A percentile compares a stretch with the other conserved stretches of the same genome.
These are phyloP conservation scores for Coendou prehensilis DNA, from an alignment of 2,797 vertebrate species.

Conservation along the genomic window DNA sequence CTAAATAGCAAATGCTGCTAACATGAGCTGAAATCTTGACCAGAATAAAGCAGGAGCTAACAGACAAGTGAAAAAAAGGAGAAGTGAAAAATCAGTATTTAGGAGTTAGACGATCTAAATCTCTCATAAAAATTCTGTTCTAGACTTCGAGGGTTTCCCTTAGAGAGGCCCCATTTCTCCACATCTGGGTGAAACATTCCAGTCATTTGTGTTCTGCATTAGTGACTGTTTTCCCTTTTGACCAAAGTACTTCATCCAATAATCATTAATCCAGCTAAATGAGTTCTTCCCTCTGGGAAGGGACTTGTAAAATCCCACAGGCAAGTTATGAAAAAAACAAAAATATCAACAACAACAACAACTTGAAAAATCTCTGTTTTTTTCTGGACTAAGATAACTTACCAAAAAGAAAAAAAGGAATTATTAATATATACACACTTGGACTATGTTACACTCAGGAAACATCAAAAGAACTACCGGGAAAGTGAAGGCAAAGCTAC, in stretches of 20 bases:
- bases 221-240: not conserved
- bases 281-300: not conserved
- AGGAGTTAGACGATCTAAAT: not conserved
- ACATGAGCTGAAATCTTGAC: not conserved
- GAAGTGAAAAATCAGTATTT: not conserved
- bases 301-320: not conserved
- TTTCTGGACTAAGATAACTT: not conserved
- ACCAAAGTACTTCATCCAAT: not conserved
- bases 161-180: fast-evolving
- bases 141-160: not conserved
- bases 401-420: not conserved
- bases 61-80: not conserved
- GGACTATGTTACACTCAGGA: not conserved
- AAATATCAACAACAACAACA: not conserved
- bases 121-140: not conserved
- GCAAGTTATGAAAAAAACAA: not conserved
- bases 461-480: not conserved
- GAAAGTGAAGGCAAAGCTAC: not conserved
- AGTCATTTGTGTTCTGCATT: not conserved
- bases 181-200: not conserved
- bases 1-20: not conserved
- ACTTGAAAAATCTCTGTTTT: not conserved
- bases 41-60: not conserved
- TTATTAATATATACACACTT: not conserved
- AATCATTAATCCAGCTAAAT: not conserved